Conservation (phyloP, 2,888 invertebrate genomes). For the Yponomeuta evonymella region DNA sequence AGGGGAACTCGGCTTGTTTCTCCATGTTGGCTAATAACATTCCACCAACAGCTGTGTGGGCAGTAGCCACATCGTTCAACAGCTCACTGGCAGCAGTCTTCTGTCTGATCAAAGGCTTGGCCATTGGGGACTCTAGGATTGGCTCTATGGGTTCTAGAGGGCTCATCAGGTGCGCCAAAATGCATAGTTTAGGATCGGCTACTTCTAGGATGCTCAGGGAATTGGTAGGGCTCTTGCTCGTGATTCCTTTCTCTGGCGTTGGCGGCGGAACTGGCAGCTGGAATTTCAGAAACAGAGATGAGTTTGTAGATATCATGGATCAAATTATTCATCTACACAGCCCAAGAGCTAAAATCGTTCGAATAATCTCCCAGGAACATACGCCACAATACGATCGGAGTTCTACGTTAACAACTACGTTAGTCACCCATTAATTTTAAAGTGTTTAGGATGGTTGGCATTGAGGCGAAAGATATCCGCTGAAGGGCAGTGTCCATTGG, state of each 20-base stretch:
- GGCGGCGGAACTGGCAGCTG: constrained; percentile 79
- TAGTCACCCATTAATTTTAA: no score
- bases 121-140: constrained; percentile 87
- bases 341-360: no score
- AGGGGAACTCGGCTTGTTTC: constrained; percentile 91
- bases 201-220: constrained; percentile 86
- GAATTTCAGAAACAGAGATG: constrained; percentile 25
- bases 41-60: constrained; percentile 85
- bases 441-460: no score
- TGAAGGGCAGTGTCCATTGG: no score
- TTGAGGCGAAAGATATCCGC: no score
- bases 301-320: neutral
- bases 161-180: constrained; percentile 92
- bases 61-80: constrained; percentile 83
- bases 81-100: constrained; percentile 86
- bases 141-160: constrained; percentile 91
- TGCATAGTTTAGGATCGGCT: constrained; percentile 92
- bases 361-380: no score
- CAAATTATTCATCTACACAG: no score
- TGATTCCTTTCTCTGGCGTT: constrained; percentile 78
- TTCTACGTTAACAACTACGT: no score
- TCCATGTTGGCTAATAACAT: constrained; percentile 95
- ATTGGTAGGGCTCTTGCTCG: constrained; percentile 76
- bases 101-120: constrained; percentile 87
- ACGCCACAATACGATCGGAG: no score